Base-by-base conservation (phyloP, 1,140 invertebrate genomes). In the Argopecten irradians region DNA sequence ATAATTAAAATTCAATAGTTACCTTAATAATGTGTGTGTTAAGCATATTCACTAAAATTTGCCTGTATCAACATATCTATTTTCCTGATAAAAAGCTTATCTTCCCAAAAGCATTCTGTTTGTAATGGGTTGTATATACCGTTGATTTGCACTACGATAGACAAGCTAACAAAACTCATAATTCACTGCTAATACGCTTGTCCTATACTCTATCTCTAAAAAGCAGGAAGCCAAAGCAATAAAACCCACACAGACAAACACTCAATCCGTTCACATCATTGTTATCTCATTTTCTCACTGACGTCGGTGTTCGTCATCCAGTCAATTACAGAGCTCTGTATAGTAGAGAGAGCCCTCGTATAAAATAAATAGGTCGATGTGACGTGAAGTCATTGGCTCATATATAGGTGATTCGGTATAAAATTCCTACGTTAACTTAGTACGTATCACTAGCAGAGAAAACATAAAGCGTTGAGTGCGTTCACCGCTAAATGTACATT, bases 181-280 rank as follows among this genome's bases (percentile, higher is more conserved):
- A 28, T 71, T n/a, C 5, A 71, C 55, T 28, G 55, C n/a, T 71
- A 71, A 71, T 71, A 71, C 55, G 22, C 55, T 11, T 71, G 55
- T 71, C 13, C 28, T 71, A 22, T 71, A 5, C 16, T 71, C 55
- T 71, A 71, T 71, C 55, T 3, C 22, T 28, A 71, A 71, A 71
- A 71, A 71, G 55, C 55, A 71, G 55, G 55, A 71, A 71, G 55
- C 28, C 28, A 71, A 28, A 71, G 55, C 55, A 28, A 71, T 71
- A 71, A 71, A 71, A 71, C 55, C 55, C 22, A 71, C 55, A 71
- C 55, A 28, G n/a, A 71, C 55, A 71, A 71, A 71, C 55, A 71
- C 28, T n/a, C 55, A 28, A 71, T 71, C 55, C 22, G 55, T 71
- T n/a, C 55, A 71, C 55, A 71, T 71, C n/a, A 71, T 71, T 71